Evolutionary conservation across 2,797 vertebrate species (phyloP), one percentile per base, ranked within the genome.

Genomic region (Sebastes itinus): DNA sequence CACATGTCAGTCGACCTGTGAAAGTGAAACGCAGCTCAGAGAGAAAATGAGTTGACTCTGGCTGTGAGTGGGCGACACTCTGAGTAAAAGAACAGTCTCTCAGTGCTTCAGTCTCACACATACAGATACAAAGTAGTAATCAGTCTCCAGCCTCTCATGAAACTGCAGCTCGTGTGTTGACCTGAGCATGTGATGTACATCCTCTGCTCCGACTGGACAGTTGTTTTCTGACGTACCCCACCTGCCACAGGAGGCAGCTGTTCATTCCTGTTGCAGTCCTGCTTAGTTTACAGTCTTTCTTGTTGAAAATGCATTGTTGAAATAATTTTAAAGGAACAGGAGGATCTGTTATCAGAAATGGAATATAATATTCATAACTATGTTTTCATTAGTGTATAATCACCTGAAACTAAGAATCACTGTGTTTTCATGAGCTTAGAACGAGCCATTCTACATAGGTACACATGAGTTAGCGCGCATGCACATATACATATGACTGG

Each of bases 31-130:
- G 23, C 58, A 12, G 68, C 56, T 63, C 54, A 18, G 23, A 55
- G 56, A 28, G 16, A 23, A 73, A 78, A 42, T 18, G 18, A 61
- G 12, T 30, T 1, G 35, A 27, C 16, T 54, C 5, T 55, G 56
- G 16, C 33, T 73, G 69, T 14, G 74, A 63, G 79, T 66, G 74
- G 74, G 80, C 20, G 32, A 28, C 60, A 4, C 42, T 46, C 33
- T 5, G 33, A 14, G 46, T 11, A 67, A 25, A 60, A 38, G 25
- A 61, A 54, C 28, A 22, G 33, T 23, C 18, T 28, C 72, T 65
- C 49, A 7, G 52, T 33, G 49, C 28, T 33, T 32, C 61, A 35
- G 61, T 35, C n/a, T 63, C 72, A 46, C 64, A 61, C 28, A 22
- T 22, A 20, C 63, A 56, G 49, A 64, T 20, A 27, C 23, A 27